Base-by-base conservation (phyloP, 2,797 vertebrate species). In the Chromobotia macracanthus region DNA sequence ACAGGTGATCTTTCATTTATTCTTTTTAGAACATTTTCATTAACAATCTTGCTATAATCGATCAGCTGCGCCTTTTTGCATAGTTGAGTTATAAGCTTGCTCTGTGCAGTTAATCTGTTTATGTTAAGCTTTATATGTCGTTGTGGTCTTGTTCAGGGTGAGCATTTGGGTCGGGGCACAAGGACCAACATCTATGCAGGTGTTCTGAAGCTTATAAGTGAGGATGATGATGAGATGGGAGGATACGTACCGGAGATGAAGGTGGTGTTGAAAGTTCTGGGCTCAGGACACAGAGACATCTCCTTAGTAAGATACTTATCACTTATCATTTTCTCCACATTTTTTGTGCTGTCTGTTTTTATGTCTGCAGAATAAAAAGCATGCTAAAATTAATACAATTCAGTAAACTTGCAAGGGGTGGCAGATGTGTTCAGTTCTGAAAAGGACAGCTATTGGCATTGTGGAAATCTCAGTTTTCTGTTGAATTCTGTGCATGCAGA, bases 181-280 rank as follows among this genome's bases (percentile, higher is more conserved):
- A 94, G 90, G 65, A 99, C 97, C 19, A 96, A 98, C 87, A 98
- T 99, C 85, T 97, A 96, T 82, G 92, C 92, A 0, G 97, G 97
- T 23, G 94, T 92, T 18, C 91, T 99, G 75, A 96, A 88, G 85
- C 94, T 97, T 87, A 97, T 94, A 84, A 95, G 90, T 0, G 96
- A 97, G 0, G 95, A 95, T 60, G 94, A 92, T 0, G 92, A 93
- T 10, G 91, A 93, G 1, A 25, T 75, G 13, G 71, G 76, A 6
- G 95, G 94, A 31, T 94, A 93, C 0, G 86, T 93, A 18, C 97
- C 94, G 67, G 95, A 96, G 68, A 93, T 98, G 60, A 95, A 96
- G 90, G 97, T 99, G 67, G 96, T 99, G 72, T 95, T 99, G 79
- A 99, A 99, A 89, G 96, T 98, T 60, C 88, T 99, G 85, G 97